phyloP scores from a whole-genome alignment of 2,888 invertebrate genomes.

The Chydorus sphaericus region DNA sequence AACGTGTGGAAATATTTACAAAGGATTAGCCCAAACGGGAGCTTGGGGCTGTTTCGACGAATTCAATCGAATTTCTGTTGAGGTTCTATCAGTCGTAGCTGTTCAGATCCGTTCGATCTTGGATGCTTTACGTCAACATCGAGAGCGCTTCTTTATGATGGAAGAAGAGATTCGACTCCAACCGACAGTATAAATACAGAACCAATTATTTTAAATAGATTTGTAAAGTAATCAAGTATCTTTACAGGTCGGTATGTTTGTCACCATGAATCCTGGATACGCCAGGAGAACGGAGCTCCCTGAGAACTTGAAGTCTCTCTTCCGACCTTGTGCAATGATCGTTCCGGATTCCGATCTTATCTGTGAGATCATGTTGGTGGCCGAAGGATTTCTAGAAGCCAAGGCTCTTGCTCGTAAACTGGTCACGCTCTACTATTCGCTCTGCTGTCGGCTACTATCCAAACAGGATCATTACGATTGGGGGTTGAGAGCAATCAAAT shows the following conservation, averaged over 20 bases:
- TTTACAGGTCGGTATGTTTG: conserved; percentile 59
- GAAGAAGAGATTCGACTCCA: conserved; percentile 76
- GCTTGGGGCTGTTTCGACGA: conserved; percentile 98
- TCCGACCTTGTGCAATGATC: conserved; percentile 87
- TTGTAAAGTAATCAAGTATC: not conserved
- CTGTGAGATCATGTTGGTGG: conserved; percentile 95
- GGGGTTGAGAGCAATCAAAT: conserved; percentile 91
- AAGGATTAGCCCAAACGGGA: conserved; percentile 90
- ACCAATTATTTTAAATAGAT: not conserved
- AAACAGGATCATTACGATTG: conserved; percentile 90
- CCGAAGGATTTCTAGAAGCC: conserved; percentile 93
- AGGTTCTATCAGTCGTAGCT: conserved; percentile 90
- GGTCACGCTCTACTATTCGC: conserved; percentile 66
- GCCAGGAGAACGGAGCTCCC: conserved; percentile 81
- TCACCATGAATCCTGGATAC: conserved; percentile 97
- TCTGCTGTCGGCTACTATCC: conserved; percentile 84
- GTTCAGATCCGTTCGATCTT: conserved; percentile 57
- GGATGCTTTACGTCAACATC: conserved; percentile 82
- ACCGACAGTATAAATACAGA: conserved; percentile 49
- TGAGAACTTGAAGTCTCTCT: conserved; percentile 50
- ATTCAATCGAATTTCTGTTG: conserved; percentile 91
- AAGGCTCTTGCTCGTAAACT: conserved; percentile 84
- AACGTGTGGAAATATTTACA: conserved; percentile 93
- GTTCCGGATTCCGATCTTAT: conserved; percentile 94
- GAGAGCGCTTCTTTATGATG: conserved; percentile 78